Percentiles rank a stretch among this genome's conserved stretches.
Conservation (phyloP, 2,888 invertebrate species). For the Agonum fuliginosum region DNA sequence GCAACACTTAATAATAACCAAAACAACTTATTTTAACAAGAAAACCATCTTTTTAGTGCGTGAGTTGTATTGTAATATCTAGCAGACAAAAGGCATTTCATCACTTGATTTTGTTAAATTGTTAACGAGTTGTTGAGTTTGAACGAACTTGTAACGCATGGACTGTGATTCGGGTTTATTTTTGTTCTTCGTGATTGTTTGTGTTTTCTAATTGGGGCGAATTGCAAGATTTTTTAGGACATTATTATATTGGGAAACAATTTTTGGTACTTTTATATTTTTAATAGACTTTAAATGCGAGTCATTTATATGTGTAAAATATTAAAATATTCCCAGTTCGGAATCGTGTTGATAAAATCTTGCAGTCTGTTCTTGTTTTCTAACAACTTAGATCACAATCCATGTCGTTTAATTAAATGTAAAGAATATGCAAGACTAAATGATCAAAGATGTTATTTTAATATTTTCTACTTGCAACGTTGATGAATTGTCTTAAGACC, state of each 20-base stretch:
- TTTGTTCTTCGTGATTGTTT: slow-evolving; percentile 53
- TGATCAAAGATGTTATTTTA: slow-evolving; percentile 61
- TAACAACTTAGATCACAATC: slow-evolving; percentile 53
- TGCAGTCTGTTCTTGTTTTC: slow-evolving; percentile 49
- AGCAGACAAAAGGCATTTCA: slow-evolving; percentile 74
- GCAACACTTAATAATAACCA: slow-evolving; percentile 67
- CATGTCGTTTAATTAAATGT: slow-evolving; percentile 62
- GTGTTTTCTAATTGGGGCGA: slow-evolving; percentile 30
- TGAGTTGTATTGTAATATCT: slow-evolving; percentile 69
- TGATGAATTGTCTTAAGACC: slow-evolving; percentile 73
- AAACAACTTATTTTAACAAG: slow-evolving; percentile 70
- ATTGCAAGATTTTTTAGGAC: slow-evolving; percentile 11
- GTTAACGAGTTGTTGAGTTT: slow-evolving; percentile 46
- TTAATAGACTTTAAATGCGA: slow-evolving; percentile 51
- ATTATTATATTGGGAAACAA: slow-evolving; percentile 51
- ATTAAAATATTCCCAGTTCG: slow-evolving; percentile 58
- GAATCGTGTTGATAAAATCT: slow-evolving; percentile 6
- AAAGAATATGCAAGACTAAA: slow-evolving; percentile 65
- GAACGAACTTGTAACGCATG: slow-evolving; percentile 49
- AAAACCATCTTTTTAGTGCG: slow-evolving; percentile 72
- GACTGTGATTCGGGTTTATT: slow-evolving; percentile 52
- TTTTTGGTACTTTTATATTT: slow-evolving; percentile 60
- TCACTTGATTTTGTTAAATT: slow-evolving; percentile 62
- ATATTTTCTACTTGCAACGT: slow-evolving; percentile 64
- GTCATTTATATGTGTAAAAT: slow-evolving; percentile 59